phyloP scores from a whole-genome alignment of 1,140 invertebrate species.

The Drosophila repletoides region DNA sequence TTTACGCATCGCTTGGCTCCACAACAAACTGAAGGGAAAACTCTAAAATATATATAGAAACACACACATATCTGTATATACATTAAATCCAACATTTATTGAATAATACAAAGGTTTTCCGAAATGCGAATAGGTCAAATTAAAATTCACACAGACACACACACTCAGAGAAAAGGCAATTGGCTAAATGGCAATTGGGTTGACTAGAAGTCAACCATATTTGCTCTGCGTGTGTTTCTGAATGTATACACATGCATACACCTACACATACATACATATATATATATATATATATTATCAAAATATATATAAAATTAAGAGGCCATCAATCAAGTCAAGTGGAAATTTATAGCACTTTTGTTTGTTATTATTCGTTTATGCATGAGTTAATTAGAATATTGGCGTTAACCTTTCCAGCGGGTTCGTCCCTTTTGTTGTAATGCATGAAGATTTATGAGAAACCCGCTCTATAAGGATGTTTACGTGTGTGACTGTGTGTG shows the following conservation, averaged over 20 bases:
- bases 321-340: slow-evolving; percentile 78
- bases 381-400: slow-evolving; percentile 81
- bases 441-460: slow-evolving; percentile 66
- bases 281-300: slow-evolving; percentile 9
- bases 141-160: no score
- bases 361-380: slow-evolving; percentile 81
- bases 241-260: neutral
- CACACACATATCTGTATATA: slow-evolving; percentile 3
- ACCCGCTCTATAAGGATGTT: neutral
- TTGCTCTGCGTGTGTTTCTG: neutral
- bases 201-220: slow-evolving; percentile 36
- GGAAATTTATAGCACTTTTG: slow-evolving; percentile 81
- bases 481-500: neutral
- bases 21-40: neutral
- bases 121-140: neutral
- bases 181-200: slow-evolving; percentile 42
- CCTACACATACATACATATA: neutral
- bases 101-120: neutral
- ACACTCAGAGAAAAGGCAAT: slow-evolving; percentile 3
- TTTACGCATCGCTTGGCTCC: neutral
- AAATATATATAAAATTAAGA: slow-evolving; percentile 41
- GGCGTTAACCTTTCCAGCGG: slow-evolving; percentile 60
- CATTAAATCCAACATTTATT: slow-evolving; percentile 10
- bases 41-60: neutral
- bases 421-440: slow-evolving; percentile 55